Base-by-base conservation (phyloP, 1,140 invertebrate species). In the Drosophila oshimai region DNA sequence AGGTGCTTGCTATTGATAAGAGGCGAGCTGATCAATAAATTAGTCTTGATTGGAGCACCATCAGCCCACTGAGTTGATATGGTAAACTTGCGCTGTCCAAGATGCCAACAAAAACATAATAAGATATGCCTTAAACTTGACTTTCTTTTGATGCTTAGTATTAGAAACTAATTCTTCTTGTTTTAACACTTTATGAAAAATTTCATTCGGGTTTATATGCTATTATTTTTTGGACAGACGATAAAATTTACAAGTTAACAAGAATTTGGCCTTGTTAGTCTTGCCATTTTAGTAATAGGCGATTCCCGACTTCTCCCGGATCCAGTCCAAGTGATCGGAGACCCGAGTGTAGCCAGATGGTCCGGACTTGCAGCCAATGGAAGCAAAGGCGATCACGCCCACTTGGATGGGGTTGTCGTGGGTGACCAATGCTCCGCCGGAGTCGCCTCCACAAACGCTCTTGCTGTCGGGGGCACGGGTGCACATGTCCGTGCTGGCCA, bases 391-490 rank as follows among this genome's bases (percentile, higher is more conserved):
- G 4, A 70, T 61, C 0, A 72, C 54, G 2, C 69, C 69, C 24
- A 72, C 34, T 22, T 72, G 46, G 5, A 61, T 51, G 2, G 55
- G 55, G 6, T 62, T 72, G 15, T 71, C 47, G 28, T 46, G 46
- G 3, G 67, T 72, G 22, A 72, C 67, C 68, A 72, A 17, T 7
- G 69, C 31, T n/a, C 68, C 69, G 2, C 69, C 69, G 1, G 67
- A 72, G 12, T 72, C 69, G 1, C 69, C 69, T 0, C 33, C 39
- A 13, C 69, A 72, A 2, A 22, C 28, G 5, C 45, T 46, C n/a
- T 46, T 71, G 1, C 39, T 45, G 4, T 60, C 54, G 3, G 39
- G 9, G 9, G 15, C 17, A 4, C 37, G 69, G n/a, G 55, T 58
- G 17, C 69, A 72, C 28, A 72, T 57, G 18, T 60, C 46, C 0